Base-by-base conservation (phyloP, 2,797 vertebrate species). In the Microchirus variegatus region DNA sequence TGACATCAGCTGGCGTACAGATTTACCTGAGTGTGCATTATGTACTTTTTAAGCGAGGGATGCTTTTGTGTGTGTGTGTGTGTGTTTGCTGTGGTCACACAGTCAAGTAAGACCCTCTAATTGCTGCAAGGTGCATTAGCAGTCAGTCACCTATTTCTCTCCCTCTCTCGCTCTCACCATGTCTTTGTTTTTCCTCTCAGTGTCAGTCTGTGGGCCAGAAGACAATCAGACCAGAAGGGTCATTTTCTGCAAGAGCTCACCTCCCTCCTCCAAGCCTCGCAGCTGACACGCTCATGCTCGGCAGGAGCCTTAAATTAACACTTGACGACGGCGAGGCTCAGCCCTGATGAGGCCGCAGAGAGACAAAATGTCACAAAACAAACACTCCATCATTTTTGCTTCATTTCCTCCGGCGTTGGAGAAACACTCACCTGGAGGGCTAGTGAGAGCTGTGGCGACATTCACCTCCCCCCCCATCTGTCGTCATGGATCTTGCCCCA, bases 231-330 rank as follows among this genome's bases (percentile, higher is more conserved):
- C 87, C 92, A 94, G 93, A 93, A 96, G 92, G 94, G 93, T 94
- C 92, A 93, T 96, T 96, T 97, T 95, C 93, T 95, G 92, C 92
- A 93, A 94, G 92, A 96, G 93, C 92, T 95, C 92, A 94, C 93
- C 94, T 94, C 94, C 92, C 94, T 90, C 90, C 93, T 93, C 90
- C 87, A 70, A 91, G 77, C 78, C 91, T 9, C 70, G 44, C 73
- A 13, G 52, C 92, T 87, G 89, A 90, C 88, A 89, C 81, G 74
- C 90, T 90, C 87, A 85, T 91, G 90, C 93, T 94, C 94, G 90
- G 93, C 93, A 91, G 93, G 93, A 95, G 93, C 87, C 84, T 91
- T 93, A 95, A 95, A 95, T 96, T 94, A 95, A 95, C 92, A 93
- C 93, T 95, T 93, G 92, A 93, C 93, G 89, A 86, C 75, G 75